These are phyloP conservation scores for Aphaenogaster ashmeadi DNA, from an alignment of 1,140 invertebrate species.

Conservation along the genomic window DNA sequence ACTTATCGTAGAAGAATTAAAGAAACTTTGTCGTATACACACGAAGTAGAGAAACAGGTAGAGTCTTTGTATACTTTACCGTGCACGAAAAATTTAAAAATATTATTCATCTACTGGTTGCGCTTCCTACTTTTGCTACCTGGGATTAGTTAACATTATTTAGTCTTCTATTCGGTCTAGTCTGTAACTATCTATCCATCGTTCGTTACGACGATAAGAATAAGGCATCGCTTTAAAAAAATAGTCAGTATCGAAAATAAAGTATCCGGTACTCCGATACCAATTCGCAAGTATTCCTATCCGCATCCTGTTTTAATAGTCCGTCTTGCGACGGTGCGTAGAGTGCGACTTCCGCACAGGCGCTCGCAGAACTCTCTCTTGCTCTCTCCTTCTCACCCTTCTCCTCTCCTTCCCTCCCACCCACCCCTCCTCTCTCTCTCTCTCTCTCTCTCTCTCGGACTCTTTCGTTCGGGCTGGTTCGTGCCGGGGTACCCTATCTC, in stretches of 20 bases:
- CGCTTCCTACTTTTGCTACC: too few relatives aligned
- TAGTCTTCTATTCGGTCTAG: neutral
- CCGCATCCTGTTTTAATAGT: constrained; percentile 11
- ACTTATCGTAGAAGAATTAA: too few relatives aligned
- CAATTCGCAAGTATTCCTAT: constrained; percentile 11
- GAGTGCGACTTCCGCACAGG: constrained; percentile 48
- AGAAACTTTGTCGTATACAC: too few relatives aligned
- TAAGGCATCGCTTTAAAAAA: neutral
- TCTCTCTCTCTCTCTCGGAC: neutral
- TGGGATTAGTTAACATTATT: neutral
- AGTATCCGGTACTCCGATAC: neutral
- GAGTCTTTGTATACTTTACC: too few relatives aligned
- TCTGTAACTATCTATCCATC: too few relatives aligned
- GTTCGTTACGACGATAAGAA: neutral
- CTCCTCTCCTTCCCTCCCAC: neutral
- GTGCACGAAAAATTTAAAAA: too few relatives aligned
- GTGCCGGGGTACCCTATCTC: constrained; percentile 37
- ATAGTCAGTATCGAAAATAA: neutral
- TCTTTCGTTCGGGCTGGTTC: constrained; percentile 46
- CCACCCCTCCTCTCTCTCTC: neutral
- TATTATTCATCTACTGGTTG: too few relatives aligned
- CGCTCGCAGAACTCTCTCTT: constrained; percentile 22
- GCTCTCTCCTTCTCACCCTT: neutral
- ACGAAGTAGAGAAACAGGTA: too few relatives aligned
- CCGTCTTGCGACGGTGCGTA: constrained; percentile 43